These are phyloP conservation scores for Cotesia typhae DNA, from an alignment of 1,140 invertebrate genomes.

Conservation along the genomic window DNA sequence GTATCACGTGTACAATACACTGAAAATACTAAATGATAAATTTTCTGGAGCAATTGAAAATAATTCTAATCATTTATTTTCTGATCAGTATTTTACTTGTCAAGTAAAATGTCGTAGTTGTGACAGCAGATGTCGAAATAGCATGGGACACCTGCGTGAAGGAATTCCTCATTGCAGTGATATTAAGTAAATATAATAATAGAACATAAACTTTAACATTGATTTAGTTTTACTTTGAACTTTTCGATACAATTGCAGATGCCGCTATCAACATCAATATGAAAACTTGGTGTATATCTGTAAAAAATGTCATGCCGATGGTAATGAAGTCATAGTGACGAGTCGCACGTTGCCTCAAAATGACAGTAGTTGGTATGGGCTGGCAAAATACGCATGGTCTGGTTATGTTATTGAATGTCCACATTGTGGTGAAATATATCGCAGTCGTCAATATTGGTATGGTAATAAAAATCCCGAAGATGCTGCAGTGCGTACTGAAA, in stretches of 20 bases:
- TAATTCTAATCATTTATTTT: conserved; percentile 73
- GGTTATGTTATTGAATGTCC: conserved; percentile 84
- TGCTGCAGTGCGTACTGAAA: conserved; percentile 73
- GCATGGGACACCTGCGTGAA: conserved; percentile 82
- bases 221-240: conserved; percentile 31
- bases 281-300: conserved; percentile 82
- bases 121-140: conserved; percentile 73
- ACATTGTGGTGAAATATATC: conserved; percentile 83
- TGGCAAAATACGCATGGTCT: conserved; percentile 83
- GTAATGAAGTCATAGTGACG: conserved; percentile 72
- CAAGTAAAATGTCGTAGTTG: conserved; percentile 78
- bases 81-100: conserved; percentile 85
- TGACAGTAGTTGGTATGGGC: conserved; percentile 76
- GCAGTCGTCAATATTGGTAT: conserved; percentile 86
- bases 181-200: conserved; percentile 57
- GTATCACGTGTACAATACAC: conserved; percentile 72
- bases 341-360: conserved; percentile 69
- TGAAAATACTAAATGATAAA: conserved; percentile 81
- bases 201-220: conserved; percentile 19
- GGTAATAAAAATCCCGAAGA: conserved; percentile 83
- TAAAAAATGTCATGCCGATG: conserved; percentile 71
- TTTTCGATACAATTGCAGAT: conserved; percentile 52
- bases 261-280: conserved; percentile 80
- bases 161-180: conserved; percentile 70
- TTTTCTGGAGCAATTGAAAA: conserved; percentile 77